Conservation (phyloP, 2,888 invertebrate genomes). For the Pterostichus madidus region DNA sequence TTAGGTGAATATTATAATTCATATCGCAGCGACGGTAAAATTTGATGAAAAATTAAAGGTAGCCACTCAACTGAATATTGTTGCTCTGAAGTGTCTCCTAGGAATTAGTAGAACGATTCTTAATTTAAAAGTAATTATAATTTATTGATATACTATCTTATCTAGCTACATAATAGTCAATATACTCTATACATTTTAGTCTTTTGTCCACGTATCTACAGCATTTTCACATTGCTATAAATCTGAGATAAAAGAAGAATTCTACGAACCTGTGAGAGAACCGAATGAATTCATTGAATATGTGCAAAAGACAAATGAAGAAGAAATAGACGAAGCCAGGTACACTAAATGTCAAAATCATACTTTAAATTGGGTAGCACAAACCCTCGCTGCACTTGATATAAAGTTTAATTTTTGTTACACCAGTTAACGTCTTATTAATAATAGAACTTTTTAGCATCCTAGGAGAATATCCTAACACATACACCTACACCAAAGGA, state of each 20-base stretch:
- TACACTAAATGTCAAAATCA: neutral
- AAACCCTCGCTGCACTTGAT: too few relatives aligned
- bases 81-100: conserved; percentile 83
- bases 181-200: conserved; percentile 73
- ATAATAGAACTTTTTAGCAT: conserved; percentile 70
- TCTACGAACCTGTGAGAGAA: neutral
- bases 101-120: conserved; percentile 82
- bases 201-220: conserved; percentile 83
- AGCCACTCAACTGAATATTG: conserved; percentile 81
- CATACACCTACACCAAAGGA: conserved; percentile 87
- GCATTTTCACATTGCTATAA: conserved; percentile 83
- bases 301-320: neutral
- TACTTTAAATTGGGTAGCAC: neutral
- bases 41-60: conserved; percentile 82
- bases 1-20: conserved; percentile 47
- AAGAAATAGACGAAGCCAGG: neutral
- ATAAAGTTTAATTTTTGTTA: too few relatives aligned
- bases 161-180: neutral
- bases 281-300: neutral
- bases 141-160: neutral
- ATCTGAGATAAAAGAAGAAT: conserved; percentile 72
- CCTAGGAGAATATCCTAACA: conserved; percentile 81
- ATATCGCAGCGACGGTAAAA: conserved; percentile 69
- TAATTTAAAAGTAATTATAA: conserved; percentile 79
- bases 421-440: neutral